Conservation (phyloP, 2,113 vertebrate species). For the Hyperopisus bebe region DNA sequence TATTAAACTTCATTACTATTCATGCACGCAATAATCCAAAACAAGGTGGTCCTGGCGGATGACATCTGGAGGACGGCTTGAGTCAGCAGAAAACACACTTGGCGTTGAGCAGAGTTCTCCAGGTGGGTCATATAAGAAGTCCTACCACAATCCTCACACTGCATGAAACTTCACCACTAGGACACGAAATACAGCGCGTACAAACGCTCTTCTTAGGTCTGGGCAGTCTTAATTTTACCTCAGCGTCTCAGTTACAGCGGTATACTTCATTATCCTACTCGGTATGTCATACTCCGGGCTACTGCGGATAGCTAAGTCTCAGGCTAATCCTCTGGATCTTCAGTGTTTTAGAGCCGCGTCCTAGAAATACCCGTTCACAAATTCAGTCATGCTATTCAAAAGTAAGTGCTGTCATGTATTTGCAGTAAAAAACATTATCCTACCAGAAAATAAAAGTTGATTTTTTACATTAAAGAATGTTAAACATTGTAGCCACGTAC, state of each 20-base stretch:
- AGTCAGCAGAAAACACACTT: slow-evolving; percentile 41
- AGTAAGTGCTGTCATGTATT: neutral
- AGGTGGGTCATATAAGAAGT: neutral
- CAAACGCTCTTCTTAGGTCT: neutral
- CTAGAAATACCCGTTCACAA: slow-evolving; percentile 37
- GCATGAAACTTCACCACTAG: neutral
- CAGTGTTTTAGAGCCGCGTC: slow-evolving; percentile 64
- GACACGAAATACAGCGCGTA: neutral
- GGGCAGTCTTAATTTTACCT: neutral
- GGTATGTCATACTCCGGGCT: slow-evolving; percentile 36
- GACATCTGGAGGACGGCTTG: slow-evolving; percentile 17
- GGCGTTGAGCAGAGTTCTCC: neutral
- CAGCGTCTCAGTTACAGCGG: neutral
- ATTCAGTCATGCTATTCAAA: neutral
- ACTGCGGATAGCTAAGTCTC: slow-evolving; percentile 45
- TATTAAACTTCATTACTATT: neutral
- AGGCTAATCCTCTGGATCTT: slow-evolving; percentile 52
- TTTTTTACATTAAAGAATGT: neutral
- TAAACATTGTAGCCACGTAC: neutral
- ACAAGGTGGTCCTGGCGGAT: slow-evolving; percentile 24
- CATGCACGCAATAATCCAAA: neutral
- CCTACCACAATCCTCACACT: neutral
- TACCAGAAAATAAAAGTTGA: neutral
- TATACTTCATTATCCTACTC: slow-evolving; percentile 49
- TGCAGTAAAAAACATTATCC: neutral